Evolutionary conservation across 2,797 vertebrate genomes (phyloP), one percentile per base, ranked within the genome.

Genomic region (Eidolon dupreanum): DNA sequence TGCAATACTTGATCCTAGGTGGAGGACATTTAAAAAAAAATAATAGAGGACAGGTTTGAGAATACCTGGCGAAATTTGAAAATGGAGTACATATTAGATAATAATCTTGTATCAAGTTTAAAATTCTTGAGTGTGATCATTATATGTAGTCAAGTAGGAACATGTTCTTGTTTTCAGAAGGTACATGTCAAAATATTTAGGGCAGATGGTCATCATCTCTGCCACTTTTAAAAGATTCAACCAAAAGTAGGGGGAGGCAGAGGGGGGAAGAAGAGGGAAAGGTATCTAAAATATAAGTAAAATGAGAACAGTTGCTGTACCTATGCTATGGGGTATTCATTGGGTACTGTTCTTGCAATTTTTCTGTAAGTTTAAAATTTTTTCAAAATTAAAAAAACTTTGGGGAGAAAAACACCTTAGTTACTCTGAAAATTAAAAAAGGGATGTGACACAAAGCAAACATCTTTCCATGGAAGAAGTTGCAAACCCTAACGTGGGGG

Each of bases 381-480:
- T 68, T 89, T 57, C 63, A 74, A 77, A 90, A 78, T 55, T 83
- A 31, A 78, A 95, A 68, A 51, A 61, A 49, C 36, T 0, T 4
- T 20, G 33, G 24, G 66, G 17, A 71, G 12, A 28, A 59, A 73
- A 78, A 9, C 12, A 51, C 16, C 4, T n/a, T 57, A 33, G 31
- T 68, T 51, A 31, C 24, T 88, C 49, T 75, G 66, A 66, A 75
- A 68, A 24, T 71, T 36, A 2, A 55, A 75, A 91, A 66, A 57
- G 38, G 13, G 31, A n/a, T 3, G 1, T 16, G 46, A 55, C 22
- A 31, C 51, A 65, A 65, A 77, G 7, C 7, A 4, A 51, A 92
- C 9, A 26, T 38, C n/a, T 86, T 85, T 68, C 41, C 20, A 2
- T 2, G 8, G 26, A 53, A 79, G 77, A 15, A 53, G 24, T 9